phyloP scores from a whole-genome alignment of 2,888 invertebrate species.

The Magallana nippona region DNA sequence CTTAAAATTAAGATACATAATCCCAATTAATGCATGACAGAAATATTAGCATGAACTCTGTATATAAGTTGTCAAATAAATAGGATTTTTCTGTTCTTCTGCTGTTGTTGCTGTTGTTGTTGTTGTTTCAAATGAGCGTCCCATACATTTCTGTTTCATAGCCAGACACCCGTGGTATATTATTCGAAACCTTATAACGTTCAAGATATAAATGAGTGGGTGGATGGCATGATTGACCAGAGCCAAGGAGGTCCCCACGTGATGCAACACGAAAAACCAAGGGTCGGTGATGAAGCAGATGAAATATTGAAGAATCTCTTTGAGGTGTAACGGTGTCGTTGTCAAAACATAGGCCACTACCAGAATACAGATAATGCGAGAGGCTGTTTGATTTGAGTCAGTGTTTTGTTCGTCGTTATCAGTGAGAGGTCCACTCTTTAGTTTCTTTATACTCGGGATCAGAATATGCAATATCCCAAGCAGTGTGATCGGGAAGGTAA shows the following conservation, averaged over 20 bases:
- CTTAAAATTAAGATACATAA: background rate
- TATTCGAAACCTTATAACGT: background rate
- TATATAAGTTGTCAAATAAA: background rate
- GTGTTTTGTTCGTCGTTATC: background rate
- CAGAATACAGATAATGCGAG: conserved; percentile 39
- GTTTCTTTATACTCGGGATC: background rate
- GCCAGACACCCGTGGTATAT: background rate
- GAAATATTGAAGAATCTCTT: conserved; percentile 38
- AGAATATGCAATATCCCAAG: background rate
- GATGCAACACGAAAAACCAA: conserved; percentile 42
- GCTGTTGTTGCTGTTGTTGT: background rate
- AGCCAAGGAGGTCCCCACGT: conserved; percentile 23
- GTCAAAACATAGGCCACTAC: conserved; percentile 36
- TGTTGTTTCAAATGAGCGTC: background rate
- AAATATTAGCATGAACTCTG: background rate
- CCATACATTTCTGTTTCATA: background rate
- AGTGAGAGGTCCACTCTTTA: background rate
- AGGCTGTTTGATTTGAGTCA: conserved; percentile 25
- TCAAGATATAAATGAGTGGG: conserved; percentile 42
- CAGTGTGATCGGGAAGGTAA: background rate
- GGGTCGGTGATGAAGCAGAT: conserved; percentile 10
- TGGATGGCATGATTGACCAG: conserved; percentile 42
- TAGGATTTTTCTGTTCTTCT: background rate
- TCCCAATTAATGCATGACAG: background rate
- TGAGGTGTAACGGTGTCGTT: conserved; percentile 39